Evolutionary conservation across 1,140 invertebrate genomes (phyloP).

Genomic region (Leptestheria dahalacensis): DNA sequence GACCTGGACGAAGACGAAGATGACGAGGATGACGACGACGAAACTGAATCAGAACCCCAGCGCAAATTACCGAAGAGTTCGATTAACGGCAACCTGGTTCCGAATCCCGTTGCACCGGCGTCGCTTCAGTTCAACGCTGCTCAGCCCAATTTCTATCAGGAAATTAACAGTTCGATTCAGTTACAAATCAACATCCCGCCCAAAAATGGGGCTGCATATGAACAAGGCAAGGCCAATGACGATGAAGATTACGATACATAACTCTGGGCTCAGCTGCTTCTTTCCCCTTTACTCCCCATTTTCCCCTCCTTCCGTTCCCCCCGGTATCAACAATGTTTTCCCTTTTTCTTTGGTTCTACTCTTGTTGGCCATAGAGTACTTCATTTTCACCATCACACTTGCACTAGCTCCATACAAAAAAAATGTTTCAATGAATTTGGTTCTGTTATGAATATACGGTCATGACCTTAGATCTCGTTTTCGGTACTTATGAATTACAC

Average conservation of each 20-base stretch:
- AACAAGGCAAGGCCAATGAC: neutral
- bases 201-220: neutral
- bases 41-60: neutral
- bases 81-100: neutral
- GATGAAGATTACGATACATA: neutral
- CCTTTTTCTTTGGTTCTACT: too few relatives aligned
- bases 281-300: too few relatives aligned
- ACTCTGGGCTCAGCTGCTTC: too few relatives aligned
- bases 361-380: too few relatives aligned
- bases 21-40: slow-evolving; percentile 11
- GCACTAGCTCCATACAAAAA: too few relatives aligned
- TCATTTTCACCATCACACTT: too few relatives aligned
- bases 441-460: too few relatives aligned
- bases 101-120: neutral
- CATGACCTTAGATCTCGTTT: too few relatives aligned
- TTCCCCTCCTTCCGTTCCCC: too few relatives aligned
- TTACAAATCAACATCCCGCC: slow-evolving; percentile 9
- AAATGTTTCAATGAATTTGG: too few relatives aligned
- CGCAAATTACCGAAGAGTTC: neutral
- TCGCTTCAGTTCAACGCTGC: slow-evolving; percentile 6
- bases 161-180: slow-evolving; percentile 8
- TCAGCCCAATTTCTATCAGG: slow-evolving; percentile 11
- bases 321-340: too few relatives aligned
- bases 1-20: slow-evolving; percentile 7
- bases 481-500: too few relatives aligned